A percentile compares a stretch with the other conserved stretches of the same genome.
Conservation (phyloP, 2,797 vertebrate genomes). For the Enteromius afrohamiltoni region DNA sequence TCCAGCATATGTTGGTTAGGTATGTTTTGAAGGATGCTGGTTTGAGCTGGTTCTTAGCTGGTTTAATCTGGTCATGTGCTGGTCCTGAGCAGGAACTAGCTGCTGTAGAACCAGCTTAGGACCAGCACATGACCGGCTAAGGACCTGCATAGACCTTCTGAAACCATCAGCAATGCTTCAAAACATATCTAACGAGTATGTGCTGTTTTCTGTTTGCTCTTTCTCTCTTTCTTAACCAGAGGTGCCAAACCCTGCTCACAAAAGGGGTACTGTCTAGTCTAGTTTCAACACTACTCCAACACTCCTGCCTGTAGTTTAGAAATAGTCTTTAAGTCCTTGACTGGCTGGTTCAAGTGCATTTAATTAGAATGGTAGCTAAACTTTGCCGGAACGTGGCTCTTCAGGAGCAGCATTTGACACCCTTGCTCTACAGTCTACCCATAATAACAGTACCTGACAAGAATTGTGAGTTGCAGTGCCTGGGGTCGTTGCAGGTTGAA, state of each 20-base stretch:
- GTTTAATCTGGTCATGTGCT: too few species aligned
- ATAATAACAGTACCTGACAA: neutral
- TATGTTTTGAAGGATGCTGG: too few species aligned
- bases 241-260: neutral
- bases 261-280: neutral
- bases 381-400: neutral
- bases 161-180: too few species aligned
- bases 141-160: too few species aligned
- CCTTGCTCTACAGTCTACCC: neutral
- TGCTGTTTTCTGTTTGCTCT: too few species aligned
- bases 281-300: neutral
- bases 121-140: too few species aligned
- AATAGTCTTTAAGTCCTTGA: neutral
- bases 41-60: too few species aligned
- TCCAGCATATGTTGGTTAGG: too few species aligned
- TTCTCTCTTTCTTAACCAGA: neutral
- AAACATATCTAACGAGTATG: too few species aligned
- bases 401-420: neutral
- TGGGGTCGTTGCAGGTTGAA: neutral
- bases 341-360: neutral
- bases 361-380: neutral
- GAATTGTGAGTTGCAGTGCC: neutral
- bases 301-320: neutral
- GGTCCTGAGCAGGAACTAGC: too few species aligned
- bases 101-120: too few species aligned